phyloP scores from a whole-genome alignment of 2,113 vertebrate species.

The Pandion haliaetus region DNA sequence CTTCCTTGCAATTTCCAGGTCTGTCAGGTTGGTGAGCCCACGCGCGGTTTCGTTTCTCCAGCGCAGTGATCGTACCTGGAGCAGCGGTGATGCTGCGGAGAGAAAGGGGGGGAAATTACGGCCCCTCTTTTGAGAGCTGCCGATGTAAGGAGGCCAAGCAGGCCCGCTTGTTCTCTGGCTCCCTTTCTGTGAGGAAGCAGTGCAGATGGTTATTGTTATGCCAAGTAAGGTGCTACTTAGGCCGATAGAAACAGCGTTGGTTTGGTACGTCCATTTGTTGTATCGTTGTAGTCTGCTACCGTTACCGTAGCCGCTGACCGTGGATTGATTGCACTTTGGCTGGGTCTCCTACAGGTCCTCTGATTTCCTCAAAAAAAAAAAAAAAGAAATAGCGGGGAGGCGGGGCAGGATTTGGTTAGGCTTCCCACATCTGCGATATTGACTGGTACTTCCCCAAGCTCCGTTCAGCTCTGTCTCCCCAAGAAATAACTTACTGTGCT shows the following conservation, averaged over 20 bases:
- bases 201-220: accelerated
- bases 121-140: background rate
- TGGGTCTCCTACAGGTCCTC: background rate
- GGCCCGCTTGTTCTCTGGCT: background rate
- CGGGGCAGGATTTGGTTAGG: too few species aligned
- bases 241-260: accelerated
- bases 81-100: background rate
- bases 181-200: accelerated
- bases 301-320: accelerated
- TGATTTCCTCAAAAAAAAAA: background rate
- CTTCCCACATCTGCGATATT: accelerated
- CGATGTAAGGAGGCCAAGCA: accelerated
- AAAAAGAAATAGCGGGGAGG: accelerated
- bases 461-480: background rate
- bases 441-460: accelerated
- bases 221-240: too few species aligned
- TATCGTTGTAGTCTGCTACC: accelerated
- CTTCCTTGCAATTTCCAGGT: accelerated
- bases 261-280: accelerated
- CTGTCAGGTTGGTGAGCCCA: accelerated
- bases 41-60: accelerated
- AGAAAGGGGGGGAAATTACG: accelerated
- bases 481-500: background rate
- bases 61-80: background rate
- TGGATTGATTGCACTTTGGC: accelerated